Conservation (phyloP, 2,888 invertebrate genomes). For the Sphaerophoria taeniata region DNA sequence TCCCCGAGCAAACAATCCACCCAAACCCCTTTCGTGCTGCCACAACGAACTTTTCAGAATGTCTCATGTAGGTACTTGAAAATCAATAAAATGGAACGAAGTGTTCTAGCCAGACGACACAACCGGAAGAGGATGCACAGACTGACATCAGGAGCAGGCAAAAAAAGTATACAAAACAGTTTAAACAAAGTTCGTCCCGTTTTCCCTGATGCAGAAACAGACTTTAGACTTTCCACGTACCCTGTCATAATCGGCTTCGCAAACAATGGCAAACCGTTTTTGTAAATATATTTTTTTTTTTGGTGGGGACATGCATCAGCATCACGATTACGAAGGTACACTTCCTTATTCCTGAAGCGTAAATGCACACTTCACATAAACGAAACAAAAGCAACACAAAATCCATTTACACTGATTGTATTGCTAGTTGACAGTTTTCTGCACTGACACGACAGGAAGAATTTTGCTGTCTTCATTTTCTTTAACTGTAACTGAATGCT, state of each 20-base stretch:
- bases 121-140: no score
- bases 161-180: no score
- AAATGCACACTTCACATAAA: conserved; percentile 50
- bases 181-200: conserved; percentile 10
- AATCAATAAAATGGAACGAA: no score
- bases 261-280: conserved; percentile 25
- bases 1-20: not conserved
- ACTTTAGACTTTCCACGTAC: conserved; percentile 6
- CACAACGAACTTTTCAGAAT: no score
- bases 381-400: conserved; percentile 61
- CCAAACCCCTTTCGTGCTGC: not conserved
- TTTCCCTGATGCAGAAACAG: conserved; percentile 22
- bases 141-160: no score
- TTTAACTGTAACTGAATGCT: conserved; percentile 13
- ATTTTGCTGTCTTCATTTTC: conserved; percentile 30
- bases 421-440: conserved; percentile 46
- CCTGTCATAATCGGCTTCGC: not conserved
- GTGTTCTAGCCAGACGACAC: no score
- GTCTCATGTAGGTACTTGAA: no score
- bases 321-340: conserved; percentile 25
- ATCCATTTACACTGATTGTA: conserved; percentile 69
- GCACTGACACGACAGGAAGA: conserved; percentile 35
- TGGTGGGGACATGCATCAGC: conserved; percentile 14
- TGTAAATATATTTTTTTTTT: conserved; percentile 16
- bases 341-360: conserved; percentile 62